Conservation (phyloP, 1,140 invertebrate species). For the Sycophila sp. region DNA sequence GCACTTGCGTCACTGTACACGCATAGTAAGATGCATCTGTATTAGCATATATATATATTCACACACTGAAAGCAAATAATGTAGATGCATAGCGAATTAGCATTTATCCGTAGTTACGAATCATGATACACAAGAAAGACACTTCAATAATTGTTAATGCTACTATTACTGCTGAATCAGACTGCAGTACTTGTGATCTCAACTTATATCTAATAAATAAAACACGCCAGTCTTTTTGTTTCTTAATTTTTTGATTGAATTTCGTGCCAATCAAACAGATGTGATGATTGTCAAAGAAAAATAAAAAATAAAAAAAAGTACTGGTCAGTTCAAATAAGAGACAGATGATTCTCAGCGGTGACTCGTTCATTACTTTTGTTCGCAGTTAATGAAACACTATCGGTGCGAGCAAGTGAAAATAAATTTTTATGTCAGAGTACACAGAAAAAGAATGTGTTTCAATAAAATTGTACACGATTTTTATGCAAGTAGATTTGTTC, state of each 20-base stretch:
- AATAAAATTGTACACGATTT: constrained; percentile 23
- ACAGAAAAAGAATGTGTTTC: constrained; percentile 9
- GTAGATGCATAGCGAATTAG: constrained; percentile 11
- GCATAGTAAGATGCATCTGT: constrained; percentile 10
- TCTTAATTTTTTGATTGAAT: constrained; percentile 30
- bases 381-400: neutral
- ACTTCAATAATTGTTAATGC: constrained; percentile 20
- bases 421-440: neutral
- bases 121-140: constrained; percentile 10
- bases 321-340: no score
- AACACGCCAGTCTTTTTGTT: constrained; percentile 17
- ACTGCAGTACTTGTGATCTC: constrained; percentile 38
- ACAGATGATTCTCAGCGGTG: constrained; percentile 2
- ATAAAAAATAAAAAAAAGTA: no score
- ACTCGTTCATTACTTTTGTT: constrained; percentile 6
- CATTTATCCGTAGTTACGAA: constrained; percentile 6
- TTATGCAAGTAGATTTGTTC: constrained; percentile 17
- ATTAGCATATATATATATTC: neutral
- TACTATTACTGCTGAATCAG: constrained; percentile 19
- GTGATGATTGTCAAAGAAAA: constrained; percentile 27
- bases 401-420: neutral
- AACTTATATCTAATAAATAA: constrained; percentile 19
- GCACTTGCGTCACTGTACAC: constrained; percentile 6
- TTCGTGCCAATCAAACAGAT: constrained; percentile 26
- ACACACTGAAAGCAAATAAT: constrained; percentile 23